Evolutionary conservation across 1,140 invertebrate genomes (phyloP), one percentile per base, ranked within the genome.

Genomic region (Oncopodura yosiiana): DNA sequence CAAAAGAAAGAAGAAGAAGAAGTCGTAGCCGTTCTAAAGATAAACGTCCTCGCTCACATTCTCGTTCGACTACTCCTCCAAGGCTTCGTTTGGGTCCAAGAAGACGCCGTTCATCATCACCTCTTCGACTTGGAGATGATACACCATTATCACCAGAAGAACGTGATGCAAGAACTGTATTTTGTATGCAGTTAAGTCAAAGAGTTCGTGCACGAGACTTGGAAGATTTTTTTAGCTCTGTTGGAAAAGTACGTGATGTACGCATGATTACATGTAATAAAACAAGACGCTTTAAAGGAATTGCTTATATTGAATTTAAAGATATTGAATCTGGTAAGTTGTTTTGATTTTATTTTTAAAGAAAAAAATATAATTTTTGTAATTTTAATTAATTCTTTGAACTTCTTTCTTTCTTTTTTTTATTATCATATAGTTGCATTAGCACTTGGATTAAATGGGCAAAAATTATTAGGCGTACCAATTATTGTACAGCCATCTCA

Each of bases 251-350:
- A 38, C 80, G 92, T 65, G 96, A 99, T 78, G 96, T 99, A 9
- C 78, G 94, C 67, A 81, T 99, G 57, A 99, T 99, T 38, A 96
- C 93, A 37, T 98, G 98, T 71, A 98, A 98, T 70, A 97, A 98
- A 73, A 99, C 96, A 0, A 80, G 95, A 64, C 76, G 94, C 61
- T 99, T 97, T 64, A 99, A 99, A 75, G 96, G 96, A 46, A 99
- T 99, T 67, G 89, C 94, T 16, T 99, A 99, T 72, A 93, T 99
- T 43, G 96, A 99, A 74, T 99, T 99, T 71, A 86, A 87, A 68
- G 94, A 99, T 74, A 87, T 93, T 12, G 94, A 98, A 75, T 94
- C 93, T 60, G 95, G 99, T 21, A 84, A 91, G 55, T 74, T 98
- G 72, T 86, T 88, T 72, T 79, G 78, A 77, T 57, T 32, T 46